Conservation (phyloP, 1,140 invertebrate genomes). For the Bombus sylvicola region DNA sequence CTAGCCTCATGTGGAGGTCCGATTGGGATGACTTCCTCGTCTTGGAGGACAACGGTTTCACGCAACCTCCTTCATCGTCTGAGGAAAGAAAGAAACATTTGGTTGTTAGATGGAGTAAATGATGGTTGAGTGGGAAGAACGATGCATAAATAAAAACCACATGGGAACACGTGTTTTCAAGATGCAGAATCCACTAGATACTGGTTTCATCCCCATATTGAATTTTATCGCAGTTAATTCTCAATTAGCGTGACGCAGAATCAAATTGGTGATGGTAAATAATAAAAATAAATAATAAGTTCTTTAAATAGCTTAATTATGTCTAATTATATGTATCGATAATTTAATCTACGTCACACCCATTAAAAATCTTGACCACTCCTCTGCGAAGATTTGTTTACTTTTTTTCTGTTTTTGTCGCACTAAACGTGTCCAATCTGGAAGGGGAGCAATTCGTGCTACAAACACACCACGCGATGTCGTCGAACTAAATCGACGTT, state of each 20-base stretch:
- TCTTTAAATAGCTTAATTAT: no score
- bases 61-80: slow-evolving; percentile 89
- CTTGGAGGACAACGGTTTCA: slow-evolving; percentile 84
- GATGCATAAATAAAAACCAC: slow-evolving; percentile 16
- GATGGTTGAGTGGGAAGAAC: no score
- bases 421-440: no score
- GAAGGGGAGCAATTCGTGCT: not conserved
- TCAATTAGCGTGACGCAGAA: not conserved
- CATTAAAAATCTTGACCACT: no score
- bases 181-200: slow-evolving; percentile 20
- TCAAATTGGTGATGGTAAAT: not conserved
- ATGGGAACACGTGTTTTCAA: slow-evolving; percentile 23
- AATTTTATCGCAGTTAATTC: not conserved
- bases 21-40: slow-evolving; percentile 85
- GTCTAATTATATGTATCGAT: no score
- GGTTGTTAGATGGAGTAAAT: not conserved
- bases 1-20: slow-evolving; percentile 93
- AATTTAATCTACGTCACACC: no score
- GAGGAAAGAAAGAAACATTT: slow-evolving; percentile 18
- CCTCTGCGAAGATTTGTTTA: no score
- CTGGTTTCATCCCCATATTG: not conserved
- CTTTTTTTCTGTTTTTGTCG: no score
- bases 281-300: no score
- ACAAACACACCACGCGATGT: not conserved
- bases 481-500: not conserved